These are phyloP conservation scores for Popillia japonica DNA, from an alignment of 1,140 invertebrate genomes.

Conservation along the genomic window DNA sequence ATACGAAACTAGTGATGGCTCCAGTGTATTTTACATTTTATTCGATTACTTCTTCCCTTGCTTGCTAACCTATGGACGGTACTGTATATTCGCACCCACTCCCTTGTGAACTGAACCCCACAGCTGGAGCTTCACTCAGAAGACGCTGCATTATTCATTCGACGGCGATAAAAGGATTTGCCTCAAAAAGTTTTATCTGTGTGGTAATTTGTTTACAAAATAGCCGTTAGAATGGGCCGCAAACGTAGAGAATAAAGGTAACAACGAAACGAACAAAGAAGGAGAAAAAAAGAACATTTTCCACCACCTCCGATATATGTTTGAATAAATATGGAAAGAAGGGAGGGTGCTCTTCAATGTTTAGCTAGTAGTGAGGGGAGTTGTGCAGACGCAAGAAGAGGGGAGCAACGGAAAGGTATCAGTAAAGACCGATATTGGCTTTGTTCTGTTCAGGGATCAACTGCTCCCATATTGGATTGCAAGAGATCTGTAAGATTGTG, in stretches of 20 bases:
- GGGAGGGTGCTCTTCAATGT: constrained; percentile 41
- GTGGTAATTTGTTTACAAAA: constrained; percentile 60
- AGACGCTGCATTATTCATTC: constrained; percentile 57
- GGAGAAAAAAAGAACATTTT: constrained; percentile 13
- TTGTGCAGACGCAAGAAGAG: background rate
- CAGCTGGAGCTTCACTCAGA: background rate
- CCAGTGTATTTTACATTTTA: too few species aligned
- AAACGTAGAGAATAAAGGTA: background rate
- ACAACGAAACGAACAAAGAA: constrained; percentile 16
- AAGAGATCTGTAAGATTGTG: constrained; percentile 60
- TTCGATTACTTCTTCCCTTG: too few species aligned
- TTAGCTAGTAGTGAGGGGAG: background rate
- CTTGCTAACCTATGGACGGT: background rate
- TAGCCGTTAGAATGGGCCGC: constrained; percentile 41
- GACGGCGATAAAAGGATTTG: constrained; percentile 58
- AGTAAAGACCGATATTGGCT: constrained; percentile 42
- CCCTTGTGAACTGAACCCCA: background rate
- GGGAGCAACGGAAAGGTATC: background rate
- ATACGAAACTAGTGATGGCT: too few species aligned
- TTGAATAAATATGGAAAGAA: constrained; percentile 57
- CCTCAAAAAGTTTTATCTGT: constrained; percentile 58
- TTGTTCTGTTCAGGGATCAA: constrained; percentile 53
- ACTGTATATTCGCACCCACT: background rate
- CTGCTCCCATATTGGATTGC: constrained; percentile 59
- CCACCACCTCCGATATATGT: constrained; percentile 50